phyloP scores from a whole-genome alignment of 2,113 vertebrate species.

The Mus spicilegus region DNA sequence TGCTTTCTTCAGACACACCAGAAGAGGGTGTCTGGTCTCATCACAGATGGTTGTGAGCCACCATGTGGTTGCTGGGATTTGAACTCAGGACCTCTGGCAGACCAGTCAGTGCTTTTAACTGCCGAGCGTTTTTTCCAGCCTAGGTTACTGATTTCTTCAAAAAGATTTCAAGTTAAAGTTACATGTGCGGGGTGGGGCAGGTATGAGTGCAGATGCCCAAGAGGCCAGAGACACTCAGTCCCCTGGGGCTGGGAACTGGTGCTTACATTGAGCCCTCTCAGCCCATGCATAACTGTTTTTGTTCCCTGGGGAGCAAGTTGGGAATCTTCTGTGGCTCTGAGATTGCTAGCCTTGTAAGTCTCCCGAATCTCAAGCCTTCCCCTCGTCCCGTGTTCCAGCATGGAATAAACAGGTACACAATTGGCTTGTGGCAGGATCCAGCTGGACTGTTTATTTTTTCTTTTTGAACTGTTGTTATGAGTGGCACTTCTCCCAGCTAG shows the following conservation, averaged over 20 bases:
- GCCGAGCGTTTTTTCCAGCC: not conserved
- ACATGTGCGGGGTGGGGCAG: not conserved
- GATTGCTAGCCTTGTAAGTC: no score
- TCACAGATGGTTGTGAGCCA: no score
- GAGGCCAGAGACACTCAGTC: not conserved
- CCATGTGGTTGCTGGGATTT: no score
- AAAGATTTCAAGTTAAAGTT: not conserved
- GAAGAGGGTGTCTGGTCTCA: no score
- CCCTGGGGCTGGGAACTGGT: not conserved
- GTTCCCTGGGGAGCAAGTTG: not conserved
- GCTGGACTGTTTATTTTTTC: not conserved
- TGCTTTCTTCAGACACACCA: no score
- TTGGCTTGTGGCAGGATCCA: not conserved
- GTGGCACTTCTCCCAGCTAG: not conserved
- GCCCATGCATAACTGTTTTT: not conserved
- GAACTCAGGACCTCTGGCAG: no score
- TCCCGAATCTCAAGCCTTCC: not conserved
- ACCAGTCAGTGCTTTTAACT: not conserved
- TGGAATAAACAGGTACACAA: not conserved
- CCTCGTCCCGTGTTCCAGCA: not conserved
- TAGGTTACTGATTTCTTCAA: not conserved
- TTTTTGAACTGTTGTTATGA: not conserved
- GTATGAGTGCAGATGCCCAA: no score
- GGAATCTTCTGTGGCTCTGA: no score
- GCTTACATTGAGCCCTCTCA: not conserved